These are phyloP conservation scores for Odontamblyopus rebecca DNA, from an alignment of 2,797 vertebrate genomes.

Conservation along the genomic window DNA sequence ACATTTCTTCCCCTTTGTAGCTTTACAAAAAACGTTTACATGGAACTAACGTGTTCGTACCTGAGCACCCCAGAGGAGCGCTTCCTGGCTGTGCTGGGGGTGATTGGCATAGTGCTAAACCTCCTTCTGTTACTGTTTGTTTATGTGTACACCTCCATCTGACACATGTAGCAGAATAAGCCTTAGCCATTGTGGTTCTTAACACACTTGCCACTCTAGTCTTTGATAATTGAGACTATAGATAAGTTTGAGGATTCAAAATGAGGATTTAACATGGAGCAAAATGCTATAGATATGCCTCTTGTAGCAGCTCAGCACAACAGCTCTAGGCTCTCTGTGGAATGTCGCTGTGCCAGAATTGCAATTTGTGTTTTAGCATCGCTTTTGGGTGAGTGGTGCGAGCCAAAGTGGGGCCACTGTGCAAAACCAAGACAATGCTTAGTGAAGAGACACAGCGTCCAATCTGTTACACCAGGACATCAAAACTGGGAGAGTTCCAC, in stretches of 20 bases:
- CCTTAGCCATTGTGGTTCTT: constrained; percentile 1
- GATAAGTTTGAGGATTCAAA: not conserved
- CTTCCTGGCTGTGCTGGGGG: constrained; percentile 72
- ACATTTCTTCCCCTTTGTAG: not conserved
- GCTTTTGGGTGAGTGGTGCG: constrained; percentile 36
- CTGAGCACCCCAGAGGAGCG: constrained; percentile 69
- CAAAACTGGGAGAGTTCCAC: constrained; percentile 15
- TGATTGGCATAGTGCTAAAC: constrained; percentile 70
- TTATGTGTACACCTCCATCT: constrained; percentile 69
- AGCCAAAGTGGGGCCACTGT: constrained; percentile 14
- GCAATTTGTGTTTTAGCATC: constrained; percentile 36
- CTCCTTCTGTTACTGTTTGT: constrained; percentile 69
- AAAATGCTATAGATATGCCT: constrained; percentile 8
- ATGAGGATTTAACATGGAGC: constrained; percentile 34
- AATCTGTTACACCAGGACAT: constrained; percentile 5
- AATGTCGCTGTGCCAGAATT: constrained; percentile 8
- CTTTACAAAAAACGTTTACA: constrained; percentile 36
- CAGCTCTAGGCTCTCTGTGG: constrained; percentile 16
- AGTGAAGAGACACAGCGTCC: constrained; percentile 15
- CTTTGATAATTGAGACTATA: not conserved
- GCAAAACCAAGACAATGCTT: constrained; percentile 26
- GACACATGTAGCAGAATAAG: constrained; percentile 21
- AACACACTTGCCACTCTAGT: not conserved
- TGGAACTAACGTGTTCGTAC: constrained; percentile 65
- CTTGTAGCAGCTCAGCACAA: constrained; percentile 17